Evolutionary conservation across 2,797 vertebrate species (phyloP).

Genomic region (Dromococcyx pavoninus): DNA sequence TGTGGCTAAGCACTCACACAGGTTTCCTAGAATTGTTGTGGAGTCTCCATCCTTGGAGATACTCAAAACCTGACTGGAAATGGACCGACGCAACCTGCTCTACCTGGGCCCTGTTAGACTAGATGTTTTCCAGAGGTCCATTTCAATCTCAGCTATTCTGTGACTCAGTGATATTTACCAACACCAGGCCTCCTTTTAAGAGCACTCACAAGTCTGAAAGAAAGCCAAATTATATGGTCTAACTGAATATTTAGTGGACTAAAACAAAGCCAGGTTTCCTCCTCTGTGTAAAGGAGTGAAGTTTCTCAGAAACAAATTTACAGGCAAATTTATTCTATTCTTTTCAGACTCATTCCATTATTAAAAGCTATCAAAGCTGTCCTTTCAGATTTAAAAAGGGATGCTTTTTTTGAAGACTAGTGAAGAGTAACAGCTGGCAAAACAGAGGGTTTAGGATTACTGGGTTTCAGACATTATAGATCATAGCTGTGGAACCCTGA

Average conservation of each 20-base stretch:
- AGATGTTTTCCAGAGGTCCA: not conserved
- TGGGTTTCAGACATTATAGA: not conserved
- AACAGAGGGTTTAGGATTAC: not conserved
- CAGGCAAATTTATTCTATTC: not conserved
- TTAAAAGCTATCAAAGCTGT: slow-evolving; percentile 4
- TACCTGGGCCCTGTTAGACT: not conserved
- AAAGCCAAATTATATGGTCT: not conserved
- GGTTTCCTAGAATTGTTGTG: not conserved
- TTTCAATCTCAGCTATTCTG: not conserved
- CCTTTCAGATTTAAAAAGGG: slow-evolving; percentile 9
- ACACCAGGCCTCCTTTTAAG: not conserved
- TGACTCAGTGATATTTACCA: not conserved
- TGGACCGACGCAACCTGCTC: not conserved
- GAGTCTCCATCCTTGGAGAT: not conserved
- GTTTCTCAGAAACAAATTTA: not conserved
- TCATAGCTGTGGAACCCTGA: slow-evolving; percentile 20
- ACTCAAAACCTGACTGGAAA: not conserved
- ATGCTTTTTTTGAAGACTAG: not conserved
- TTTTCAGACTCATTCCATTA: not conserved
- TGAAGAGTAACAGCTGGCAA: slow-evolving; percentile 2
- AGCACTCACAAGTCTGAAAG: not conserved
- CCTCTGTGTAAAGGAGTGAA: not conserved
- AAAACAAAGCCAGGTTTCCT: not conserved
- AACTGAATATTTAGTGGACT: not conserved
- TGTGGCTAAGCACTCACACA: not conserved